Base-by-base conservation (phyloP, 2,797 vertebrate species). In the Geotrypetes seraphini region DNA sequence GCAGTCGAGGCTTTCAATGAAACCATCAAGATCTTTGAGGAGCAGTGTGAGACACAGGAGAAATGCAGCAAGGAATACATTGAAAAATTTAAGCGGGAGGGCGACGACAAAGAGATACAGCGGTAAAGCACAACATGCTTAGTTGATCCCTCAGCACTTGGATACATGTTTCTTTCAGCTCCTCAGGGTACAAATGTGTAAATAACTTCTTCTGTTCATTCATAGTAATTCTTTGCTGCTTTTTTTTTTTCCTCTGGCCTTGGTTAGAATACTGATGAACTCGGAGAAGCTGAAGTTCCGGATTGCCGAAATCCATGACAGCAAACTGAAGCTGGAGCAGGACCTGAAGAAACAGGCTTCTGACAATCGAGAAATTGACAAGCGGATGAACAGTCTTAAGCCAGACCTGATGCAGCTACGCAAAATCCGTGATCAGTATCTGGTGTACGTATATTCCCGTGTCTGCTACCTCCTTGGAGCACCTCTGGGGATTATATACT, bases 21-120 rank as follows among this genome's bases (percentile, higher is more conserved):
- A 60, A 93, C 90, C 2, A 93, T 96, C 64, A 88, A 90, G 60
- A 93, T 96, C 68, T 96, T 96, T 3, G 92, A 92, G 18, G 90
- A 96, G 48, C 90, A 96, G 57, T 90, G 90, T 47, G 88, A 91
- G 71, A 92, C 85, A 0, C 89, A 93, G 45, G 90, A 92, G 53
- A 84, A 84, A 14, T 91, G 85, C 70, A 91, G 89, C 82, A 89
- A 88, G 63, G 90, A 93, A 27, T 91, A 90, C 48, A 81, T 94
- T 0, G 87, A 93, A 62, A 91, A 89, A 57, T 93, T 91, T 70
- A 79, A 85, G 5, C 63, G 82, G 1, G 79, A 91, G 43, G 88
- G 90, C 54, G 87, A 81, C 1, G 82, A 77, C 28, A 86, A 82
- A 66, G 91, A 94, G 55, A 73, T 85, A n/a, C 86, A 93, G 37